Base-by-base conservation (phyloP, 2,113 vertebrate genomes). In the Microcebus jonahi region DNA sequence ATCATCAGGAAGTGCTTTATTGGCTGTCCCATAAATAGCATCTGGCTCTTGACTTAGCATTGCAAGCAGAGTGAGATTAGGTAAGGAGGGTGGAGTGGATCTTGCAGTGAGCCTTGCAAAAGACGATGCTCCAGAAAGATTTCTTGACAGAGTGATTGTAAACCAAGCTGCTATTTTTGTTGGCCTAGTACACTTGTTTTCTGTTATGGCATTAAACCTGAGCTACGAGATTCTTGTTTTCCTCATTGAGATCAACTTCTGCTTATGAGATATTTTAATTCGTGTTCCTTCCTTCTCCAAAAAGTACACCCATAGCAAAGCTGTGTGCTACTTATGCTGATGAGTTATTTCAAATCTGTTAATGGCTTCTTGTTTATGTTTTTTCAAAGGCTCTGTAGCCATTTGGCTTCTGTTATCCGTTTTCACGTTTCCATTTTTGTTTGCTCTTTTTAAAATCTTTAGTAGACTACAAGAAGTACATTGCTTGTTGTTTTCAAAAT, bases 151-250 rank as follows among this genome's bases (percentile, higher is more conserved):
- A 88, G 31, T 55, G 53, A 57, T 29, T 79, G 77, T 59, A 48
- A 94, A 70, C 34, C 36, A 57, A 94, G 48, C 31, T 45, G 31
- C 53, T 91, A 6, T 86, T 88, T 90, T 87, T 68, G 6, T 79
- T 90, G 70, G 80, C 80, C 67, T 31, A 17, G 36, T 50, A 45
- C 6, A 20, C 29, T 83, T 89, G 55, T 92, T 96, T 97, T 93
- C 61, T 92, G 59, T 90, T 87, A 42, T 1, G 34, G 18, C n/a
- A 3, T 76, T 88, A 80, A 81, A 87, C 39, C 42, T 96, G 92
- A 81, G 39, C 71, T 81, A 57, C 1, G 27, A 73, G 75, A 48
- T 5, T 90, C 77, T 48, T 89, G 29, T 73, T 57, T 55, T 83
- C n/a, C 83, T 48, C 42, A 3, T 11, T 86, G 87, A 89, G 50